These are phyloP conservation scores for Acanthosepion lycidas DNA, from an alignment of 2,888 invertebrate species.

Conservation along the genomic window DNA sequence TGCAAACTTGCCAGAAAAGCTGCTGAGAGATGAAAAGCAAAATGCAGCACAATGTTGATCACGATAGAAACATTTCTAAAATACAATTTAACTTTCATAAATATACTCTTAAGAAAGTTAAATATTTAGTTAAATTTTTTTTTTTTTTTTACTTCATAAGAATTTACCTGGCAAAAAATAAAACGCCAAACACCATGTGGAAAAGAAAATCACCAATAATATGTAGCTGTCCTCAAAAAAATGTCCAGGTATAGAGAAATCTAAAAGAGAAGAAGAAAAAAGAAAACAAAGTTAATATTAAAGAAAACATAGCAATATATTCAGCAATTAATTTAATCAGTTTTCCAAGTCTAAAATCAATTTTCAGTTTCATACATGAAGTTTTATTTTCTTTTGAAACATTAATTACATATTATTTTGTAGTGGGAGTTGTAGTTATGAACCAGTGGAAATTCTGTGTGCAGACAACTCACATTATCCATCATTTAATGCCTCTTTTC, in stretches of 20 bases:
- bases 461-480: too few relatives aligned
- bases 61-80: too few relatives aligned
- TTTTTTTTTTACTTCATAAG: not conserved
- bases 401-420: too few relatives aligned
- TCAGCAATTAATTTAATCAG: not conserved
- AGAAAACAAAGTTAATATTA: not conserved
- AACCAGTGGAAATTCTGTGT: too few relatives aligned
- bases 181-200: constrained; percentile 21
- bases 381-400: too few relatives aligned
- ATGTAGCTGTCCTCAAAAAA: constrained; percentile 33
- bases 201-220: constrained; percentile 9
- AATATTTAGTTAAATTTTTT: not conserved
- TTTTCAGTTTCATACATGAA: not conserved
- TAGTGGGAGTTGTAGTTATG: too few relatives aligned
- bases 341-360: not conserved
- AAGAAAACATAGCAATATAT: not conserved
- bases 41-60: too few relatives aligned
- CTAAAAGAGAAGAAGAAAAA: not conserved
- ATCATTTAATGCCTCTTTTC: too few relatives aligned
- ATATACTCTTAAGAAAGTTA: too few relatives aligned
- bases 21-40: not conserved
- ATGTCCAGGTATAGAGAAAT: constrained; percentile 21
- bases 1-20: not conserved
- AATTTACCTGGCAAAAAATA: not conserved
- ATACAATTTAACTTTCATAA: too few relatives aligned